phyloP scores from a whole-genome alignment of 1,140 invertebrate species.

The Hypsibius dujardini region DNA sequence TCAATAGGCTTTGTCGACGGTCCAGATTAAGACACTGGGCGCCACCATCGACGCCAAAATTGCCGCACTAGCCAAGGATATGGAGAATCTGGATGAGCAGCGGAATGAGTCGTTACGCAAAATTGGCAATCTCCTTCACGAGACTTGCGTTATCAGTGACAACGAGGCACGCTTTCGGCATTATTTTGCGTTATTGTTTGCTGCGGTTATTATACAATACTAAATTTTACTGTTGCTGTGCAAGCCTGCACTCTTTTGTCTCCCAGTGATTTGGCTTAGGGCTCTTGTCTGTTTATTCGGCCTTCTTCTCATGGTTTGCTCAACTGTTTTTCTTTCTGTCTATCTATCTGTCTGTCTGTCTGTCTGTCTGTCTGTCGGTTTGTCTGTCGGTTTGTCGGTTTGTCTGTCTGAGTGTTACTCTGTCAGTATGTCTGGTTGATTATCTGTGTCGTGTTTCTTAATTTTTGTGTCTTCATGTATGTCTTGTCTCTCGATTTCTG shows the following conservation, averaged over 20 bases:
- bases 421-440: background rate
- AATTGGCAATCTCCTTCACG: conserved; percentile 83
- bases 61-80: conserved; percentile 47
- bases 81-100: conserved; percentile 50
- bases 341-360: too few relatives aligned
- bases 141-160: conserved; percentile 76
- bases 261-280: background rate
- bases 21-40: conserved; percentile 60
- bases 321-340: too few relatives aligned
- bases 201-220: background rate
- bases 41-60: conserved; percentile 66
- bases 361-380: too few relatives aligned
- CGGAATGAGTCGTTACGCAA: conserved; percentile 65
- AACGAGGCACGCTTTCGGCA: conserved; percentile 48
- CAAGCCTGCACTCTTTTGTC: background rate
- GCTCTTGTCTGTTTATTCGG: conserved; percentile 5
- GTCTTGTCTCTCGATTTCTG: too few relatives aligned
- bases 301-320: background rate
- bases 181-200: conserved; percentile 20
- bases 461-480: too few relatives aligned
- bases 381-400: too few relatives aligned
- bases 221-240: conserved; percentile 3
- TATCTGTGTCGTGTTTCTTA: background rate
- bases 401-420: background rate
- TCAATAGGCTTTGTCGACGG: conserved; percentile 54